Evolutionary conservation across 2,888 invertebrate genomes (phyloP), one percentile per base, ranked within the genome.

Genomic region (Gryllus longicercus): DNA sequence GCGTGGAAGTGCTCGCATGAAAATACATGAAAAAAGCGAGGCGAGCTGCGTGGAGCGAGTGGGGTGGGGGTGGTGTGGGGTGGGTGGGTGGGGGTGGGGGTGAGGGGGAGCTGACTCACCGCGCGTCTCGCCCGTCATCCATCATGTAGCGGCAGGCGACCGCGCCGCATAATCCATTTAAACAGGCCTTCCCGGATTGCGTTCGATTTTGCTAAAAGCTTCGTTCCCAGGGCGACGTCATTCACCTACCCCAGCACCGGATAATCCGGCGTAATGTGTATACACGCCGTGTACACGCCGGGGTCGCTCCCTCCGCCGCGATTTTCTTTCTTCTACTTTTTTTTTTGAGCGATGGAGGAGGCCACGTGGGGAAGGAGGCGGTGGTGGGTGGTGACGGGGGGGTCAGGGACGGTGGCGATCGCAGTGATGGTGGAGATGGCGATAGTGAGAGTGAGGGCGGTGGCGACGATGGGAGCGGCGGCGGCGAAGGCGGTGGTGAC

Each of bases 171-270:
- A 63, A 63, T 63, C 63, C 63, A 63, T 63, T 63, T 63, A 63
- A 63, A 63, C 63, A 63, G 63, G 14, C n/a, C 63, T 63, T n/a
- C n/a, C 63, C 63, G 63, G 63, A 63, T 63, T 63, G 63, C 63
- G 63, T 63, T 63, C 63, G 63, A 63, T 63, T 63, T 63, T 4
- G 63, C 63, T 63, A 63, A 63, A 63, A 63, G 63, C 63, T 63
- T 63, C 63, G 14, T 63, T 63, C 63, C 63, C 63, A 14, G 11
- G 16, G n/a, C 63, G 63, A 18, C 63, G 63, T 63, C 63, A 14
- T 63, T 63, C 63, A 63, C 63, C 63, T 63, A 18, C 63, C 14
- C 38, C 14, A n/a, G 63, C 16, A 63, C 16, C 63, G 63, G 63
- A 63, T 63, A 63, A 63, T 63, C 63, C 63, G 63, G 14, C n/a